Percentiles rank a stretch among this genome's conserved stretches.
Conservation (phyloP, 1,140 invertebrate species). For the Eriocheir sinensis region DNA sequence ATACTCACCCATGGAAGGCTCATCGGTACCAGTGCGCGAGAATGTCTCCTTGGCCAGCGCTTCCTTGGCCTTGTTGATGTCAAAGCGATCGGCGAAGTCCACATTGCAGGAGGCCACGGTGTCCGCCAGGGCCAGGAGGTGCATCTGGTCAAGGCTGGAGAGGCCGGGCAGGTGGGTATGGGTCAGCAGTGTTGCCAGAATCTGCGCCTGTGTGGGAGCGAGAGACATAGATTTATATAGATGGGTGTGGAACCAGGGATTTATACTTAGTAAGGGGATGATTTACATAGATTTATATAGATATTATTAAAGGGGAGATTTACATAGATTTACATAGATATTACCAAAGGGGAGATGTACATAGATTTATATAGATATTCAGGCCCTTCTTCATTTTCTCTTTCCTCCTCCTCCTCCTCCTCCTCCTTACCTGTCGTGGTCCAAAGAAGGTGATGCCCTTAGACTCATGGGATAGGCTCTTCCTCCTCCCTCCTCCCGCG, state of each 20-base stretch:
- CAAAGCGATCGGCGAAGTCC: constrained; percentile 92
- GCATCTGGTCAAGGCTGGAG: constrained; percentile 99
- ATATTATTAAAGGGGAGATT: no score
- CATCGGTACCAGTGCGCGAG: constrained; percentile 69
- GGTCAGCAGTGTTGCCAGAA: constrained; percentile 93
- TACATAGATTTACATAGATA: no score
- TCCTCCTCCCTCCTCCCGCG: constrained; percentile 60
- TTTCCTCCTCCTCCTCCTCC: background rate
- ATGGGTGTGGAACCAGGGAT: background rate
- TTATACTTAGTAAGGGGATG: no score
- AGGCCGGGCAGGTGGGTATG: constrained; percentile 98
- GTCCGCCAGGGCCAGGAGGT: constrained; percentile 97
- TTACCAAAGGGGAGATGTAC: no score
- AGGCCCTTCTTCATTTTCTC: background rate
- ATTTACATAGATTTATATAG: no score
- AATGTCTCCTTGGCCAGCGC: constrained; percentile 86
- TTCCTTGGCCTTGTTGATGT: constrained; percentile 89
- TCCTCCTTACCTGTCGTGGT: constrained; percentile 71
- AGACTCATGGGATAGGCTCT: constrained; percentile 78
- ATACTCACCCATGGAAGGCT: constrained; percentile 79
- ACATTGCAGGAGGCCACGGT: constrained; percentile 97
- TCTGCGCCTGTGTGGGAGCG: constrained; percentile 80
- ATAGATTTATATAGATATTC: background rate
- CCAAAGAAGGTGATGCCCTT: constrained; percentile 81
- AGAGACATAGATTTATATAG: background rate